Conservation (phyloP, 2,113 vertebrate genomes). For the Dolichallabes microphthalmus region DNA sequence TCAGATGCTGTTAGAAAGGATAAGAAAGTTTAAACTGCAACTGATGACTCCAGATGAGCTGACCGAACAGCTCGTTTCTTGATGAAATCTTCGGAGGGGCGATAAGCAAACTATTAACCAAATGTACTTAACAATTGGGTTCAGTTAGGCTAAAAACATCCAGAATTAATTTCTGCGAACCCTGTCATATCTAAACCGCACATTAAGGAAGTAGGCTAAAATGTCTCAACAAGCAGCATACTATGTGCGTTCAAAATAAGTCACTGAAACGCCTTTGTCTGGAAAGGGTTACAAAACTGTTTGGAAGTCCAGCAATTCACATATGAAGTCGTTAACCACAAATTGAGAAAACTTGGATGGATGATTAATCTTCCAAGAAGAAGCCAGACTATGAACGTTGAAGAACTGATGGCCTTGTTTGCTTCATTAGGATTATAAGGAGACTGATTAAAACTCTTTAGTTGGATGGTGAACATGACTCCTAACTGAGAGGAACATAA, state of each 20-base stretch:
- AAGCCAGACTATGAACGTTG: not conserved
- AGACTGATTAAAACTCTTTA: not conserved
- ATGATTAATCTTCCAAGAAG: not conserved
- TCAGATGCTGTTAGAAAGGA: no score
- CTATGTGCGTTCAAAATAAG: not conserved
- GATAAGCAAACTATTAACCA: not conserved
- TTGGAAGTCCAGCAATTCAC: not conserved
- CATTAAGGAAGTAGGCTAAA: not conserved
- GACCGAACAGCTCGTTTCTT: no score
- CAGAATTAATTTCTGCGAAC: not conserved
- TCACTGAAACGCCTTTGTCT: no score
- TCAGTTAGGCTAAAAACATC: not conserved
- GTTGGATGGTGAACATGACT: not conserved
- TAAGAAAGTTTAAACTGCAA: no score
- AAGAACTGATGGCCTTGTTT: not conserved
- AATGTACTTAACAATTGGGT: not conserved
- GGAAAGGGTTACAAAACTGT: no score
- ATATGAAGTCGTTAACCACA: not conserved
- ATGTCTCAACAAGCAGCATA: not conserved
- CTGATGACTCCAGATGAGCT: no score
- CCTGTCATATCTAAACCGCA: not conserved
- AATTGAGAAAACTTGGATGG: not conserved
- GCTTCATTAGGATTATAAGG: not conserved
- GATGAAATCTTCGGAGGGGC: no score
- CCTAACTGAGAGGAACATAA: not conserved